Conservation (phyloP, 2,113 vertebrate genomes). For the Tricholaema leucomelas region DNA sequence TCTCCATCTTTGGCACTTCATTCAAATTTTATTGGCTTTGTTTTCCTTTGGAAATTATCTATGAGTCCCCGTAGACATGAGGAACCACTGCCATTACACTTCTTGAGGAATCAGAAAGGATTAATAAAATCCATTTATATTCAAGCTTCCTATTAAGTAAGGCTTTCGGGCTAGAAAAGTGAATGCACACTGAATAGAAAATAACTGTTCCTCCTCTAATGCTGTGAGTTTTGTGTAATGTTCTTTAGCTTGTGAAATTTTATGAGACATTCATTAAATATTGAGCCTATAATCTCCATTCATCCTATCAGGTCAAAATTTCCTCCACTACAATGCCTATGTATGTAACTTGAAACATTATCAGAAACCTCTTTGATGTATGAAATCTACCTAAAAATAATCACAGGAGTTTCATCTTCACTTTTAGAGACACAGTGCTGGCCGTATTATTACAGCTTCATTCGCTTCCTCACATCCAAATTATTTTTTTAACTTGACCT, state of each 20-base stretch:
- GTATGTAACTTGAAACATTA: conserved; percentile 1
- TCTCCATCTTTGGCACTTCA: neutral
- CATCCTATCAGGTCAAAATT: neutral
- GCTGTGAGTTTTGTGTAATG: neutral
- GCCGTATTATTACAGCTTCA: neutral
- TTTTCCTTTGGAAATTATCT: conserved; percentile 1
- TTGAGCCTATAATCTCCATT: neutral
- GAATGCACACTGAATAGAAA: neutral
- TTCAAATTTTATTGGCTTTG: neutral
- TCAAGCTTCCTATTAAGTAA: neutral
- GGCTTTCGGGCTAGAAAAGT: neutral
- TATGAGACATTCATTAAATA: neutral
- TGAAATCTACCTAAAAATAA: conserved; percentile 13
- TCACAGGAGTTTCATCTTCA: neutral
- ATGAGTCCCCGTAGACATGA: neutral
- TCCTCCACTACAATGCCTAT: neutral
- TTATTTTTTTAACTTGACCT: conserved; percentile 29
- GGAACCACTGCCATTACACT: neutral
- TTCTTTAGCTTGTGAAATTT: neutral
- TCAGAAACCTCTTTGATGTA: neutral
- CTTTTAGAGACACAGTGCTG: neutral
- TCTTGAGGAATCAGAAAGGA: neutral
- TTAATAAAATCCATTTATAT: neutral
- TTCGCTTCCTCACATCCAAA: neutral
- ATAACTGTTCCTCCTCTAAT: neutral